Evolutionary conservation across 1,140 invertebrate genomes (phyloP), one percentile per base, ranked within the genome.

Genomic region (Zaprionus ornatus): DNA sequence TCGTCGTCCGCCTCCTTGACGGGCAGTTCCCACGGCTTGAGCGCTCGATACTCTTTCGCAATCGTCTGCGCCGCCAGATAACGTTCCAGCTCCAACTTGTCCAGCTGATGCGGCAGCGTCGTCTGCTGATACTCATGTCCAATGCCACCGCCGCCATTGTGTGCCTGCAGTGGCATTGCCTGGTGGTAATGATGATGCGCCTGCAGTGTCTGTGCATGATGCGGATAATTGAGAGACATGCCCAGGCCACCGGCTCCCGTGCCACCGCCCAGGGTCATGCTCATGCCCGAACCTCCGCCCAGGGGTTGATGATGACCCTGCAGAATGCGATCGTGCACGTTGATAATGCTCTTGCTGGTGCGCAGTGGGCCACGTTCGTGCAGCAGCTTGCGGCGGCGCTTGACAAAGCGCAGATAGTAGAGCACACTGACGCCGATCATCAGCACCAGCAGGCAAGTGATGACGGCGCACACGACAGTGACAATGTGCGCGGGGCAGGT

Each of bases 401-500:
- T 92, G 3, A 92, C 91, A 19, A 92, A 91, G 15, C 91, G 76
- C 72, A 93, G 60, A 60, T 92, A 92, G 70, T 92, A 92, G 0
- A 92, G 59, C n/a, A 92, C 87, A 29, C 92, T 92, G 42, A 85
- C 63, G 3, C 82, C 92, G 29, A 91, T 92, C 66, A 92, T 83
- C 13, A 90, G 48, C 27, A 93, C 91, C 59, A 93, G 63, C 7
- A 93, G 59, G 40, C 80, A 76, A 6, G 90, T 93, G 57, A 93
- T 79, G 4, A 93, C 90, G 3, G 92, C 92, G 72, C 92, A 92
- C 0, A 93, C 88, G 27, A 93, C 91, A 7, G 92, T 93, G 7
- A 93, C 91, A 21, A 93, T 92, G 74, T 93, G 92, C 6, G 92
- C 90, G 17, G 92, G 92, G 52, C 92, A 93, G 32, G 91, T 91